Percentiles rank a stretch among this genome's conserved stretches.
Conservation (phyloP, 2,113 vertebrate genomes). For the Phyllostomus hastatus region DNA sequence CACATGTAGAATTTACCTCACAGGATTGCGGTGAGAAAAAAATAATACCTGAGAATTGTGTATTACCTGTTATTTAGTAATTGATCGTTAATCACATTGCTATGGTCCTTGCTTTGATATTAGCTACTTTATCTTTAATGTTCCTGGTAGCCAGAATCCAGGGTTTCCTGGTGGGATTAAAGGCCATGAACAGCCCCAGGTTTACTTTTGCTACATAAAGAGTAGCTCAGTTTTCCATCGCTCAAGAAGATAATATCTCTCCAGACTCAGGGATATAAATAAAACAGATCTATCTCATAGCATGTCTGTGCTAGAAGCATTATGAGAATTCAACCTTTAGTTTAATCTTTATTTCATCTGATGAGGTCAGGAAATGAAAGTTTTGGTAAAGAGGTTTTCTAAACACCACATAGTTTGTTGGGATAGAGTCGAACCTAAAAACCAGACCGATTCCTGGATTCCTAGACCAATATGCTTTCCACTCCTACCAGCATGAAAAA, state of each 20-base stretch:
- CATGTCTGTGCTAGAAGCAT: background rate
- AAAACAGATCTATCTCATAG: background rate
- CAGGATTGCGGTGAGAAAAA: background rate
- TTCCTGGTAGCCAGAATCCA: background rate
- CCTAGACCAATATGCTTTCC: background rate
- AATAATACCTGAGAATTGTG: background rate
- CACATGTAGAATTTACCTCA: background rate
- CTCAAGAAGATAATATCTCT: conserved; percentile 20
- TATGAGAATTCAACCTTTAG: background rate
- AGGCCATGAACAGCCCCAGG: background rate
- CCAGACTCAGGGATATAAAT: background rate
- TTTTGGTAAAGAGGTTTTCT: background rate
- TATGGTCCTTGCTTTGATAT: background rate
- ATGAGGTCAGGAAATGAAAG: background rate
- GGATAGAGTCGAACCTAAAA: background rate
- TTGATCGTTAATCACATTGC: background rate
- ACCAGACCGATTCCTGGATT: background rate
- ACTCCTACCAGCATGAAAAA: background rate
- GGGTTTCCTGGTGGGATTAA: conserved; percentile 20
- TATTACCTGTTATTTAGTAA: background rate
- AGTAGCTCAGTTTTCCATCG: conserved; percentile 12
- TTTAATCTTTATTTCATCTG: conserved; percentile 16
- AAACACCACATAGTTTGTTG: background rate
- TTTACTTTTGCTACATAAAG: conserved; percentile 7
- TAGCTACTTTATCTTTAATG: background rate